phyloP scores from a whole-genome alignment of 2,797 vertebrate genomes.

The Catharus ustulatus region DNA sequence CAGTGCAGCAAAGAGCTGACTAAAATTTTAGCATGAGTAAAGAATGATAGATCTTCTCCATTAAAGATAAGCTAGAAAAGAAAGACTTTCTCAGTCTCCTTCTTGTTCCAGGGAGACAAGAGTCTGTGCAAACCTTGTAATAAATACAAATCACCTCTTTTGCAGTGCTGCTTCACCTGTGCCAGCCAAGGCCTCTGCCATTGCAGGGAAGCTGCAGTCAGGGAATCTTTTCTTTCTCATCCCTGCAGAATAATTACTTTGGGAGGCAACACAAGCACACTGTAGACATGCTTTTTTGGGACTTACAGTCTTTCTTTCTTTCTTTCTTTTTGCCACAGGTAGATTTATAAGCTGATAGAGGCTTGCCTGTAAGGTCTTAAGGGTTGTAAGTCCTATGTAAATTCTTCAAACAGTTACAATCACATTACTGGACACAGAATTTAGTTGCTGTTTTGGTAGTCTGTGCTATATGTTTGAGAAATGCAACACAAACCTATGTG shows the following conservation, averaged over 20 bases:
- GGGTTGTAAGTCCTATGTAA: background rate
- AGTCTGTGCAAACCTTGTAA: background rate
- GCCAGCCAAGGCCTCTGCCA: background rate
- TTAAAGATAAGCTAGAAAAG: constrained; percentile 2
- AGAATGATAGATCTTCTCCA: constrained; percentile 11
- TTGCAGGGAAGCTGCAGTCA: background rate
- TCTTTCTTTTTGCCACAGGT: background rate
- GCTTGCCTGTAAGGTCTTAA: background rate
- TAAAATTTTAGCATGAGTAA: background rate
- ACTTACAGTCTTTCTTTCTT: background rate
- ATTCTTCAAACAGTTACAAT: background rate
- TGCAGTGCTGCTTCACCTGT: background rate
- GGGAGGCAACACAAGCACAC: background rate
- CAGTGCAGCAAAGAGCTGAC: background rate
- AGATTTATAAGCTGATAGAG: background rate
- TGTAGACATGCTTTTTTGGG: background rate
- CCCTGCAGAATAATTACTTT: background rate
- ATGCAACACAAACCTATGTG: fast-evolving
- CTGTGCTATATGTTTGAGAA: background rate
- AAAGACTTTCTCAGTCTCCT: background rate
- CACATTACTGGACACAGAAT: background rate
- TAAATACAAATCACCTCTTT: constrained; percentile 25
- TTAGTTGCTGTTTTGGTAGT: background rate
- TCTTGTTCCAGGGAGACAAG: background rate
- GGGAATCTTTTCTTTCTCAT: background rate